phyloP scores from a whole-genome alignment of 2,113 vertebrate species.

The Ophthalmolycus amberensis region DNA sequence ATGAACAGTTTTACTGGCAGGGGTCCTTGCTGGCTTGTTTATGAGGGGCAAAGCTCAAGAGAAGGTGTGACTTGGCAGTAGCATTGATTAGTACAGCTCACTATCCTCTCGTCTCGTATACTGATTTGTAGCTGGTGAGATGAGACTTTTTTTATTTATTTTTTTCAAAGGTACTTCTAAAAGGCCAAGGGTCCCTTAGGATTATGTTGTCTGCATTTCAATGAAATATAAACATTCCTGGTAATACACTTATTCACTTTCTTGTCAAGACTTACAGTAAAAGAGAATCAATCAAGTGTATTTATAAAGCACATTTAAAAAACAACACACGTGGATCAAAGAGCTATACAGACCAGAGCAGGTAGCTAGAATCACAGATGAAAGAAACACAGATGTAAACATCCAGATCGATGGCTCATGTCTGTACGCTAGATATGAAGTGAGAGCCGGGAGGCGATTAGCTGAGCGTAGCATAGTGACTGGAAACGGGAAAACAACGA shows the following conservation, averaged over 20 bases:
- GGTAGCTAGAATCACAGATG: neutral
- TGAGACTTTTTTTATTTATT: neutral
- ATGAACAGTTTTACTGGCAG: conserved; percentile 27
- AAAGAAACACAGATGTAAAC: neutral
- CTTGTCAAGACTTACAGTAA: neutral
- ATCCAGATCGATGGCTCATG: neutral
- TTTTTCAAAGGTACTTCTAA: neutral
- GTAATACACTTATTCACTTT: neutral
- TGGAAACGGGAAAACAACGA: neutral
- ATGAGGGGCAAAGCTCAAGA: conserved; percentile 7
- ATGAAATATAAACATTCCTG: neutral
- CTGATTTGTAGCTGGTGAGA: conserved; percentile 26
- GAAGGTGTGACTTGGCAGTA: conserved; percentile 12
- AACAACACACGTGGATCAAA: neutral
- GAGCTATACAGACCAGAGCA: neutral
- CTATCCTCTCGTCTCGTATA: conserved; percentile 29
- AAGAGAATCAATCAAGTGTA: neutral
- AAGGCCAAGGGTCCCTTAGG: neutral
- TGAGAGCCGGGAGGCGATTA: neutral
- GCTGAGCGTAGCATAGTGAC: neutral
- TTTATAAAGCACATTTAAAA: neutral
- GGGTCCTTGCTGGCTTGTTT: conserved; percentile 11
- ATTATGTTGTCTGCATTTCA: neutral
- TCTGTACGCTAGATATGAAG: neutral
- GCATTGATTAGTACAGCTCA: conserved; percentile 41